Base-by-base conservation (phyloP, 2,113 vertebrate species). In the Calyptommatus sinebrachiatus region DNA sequence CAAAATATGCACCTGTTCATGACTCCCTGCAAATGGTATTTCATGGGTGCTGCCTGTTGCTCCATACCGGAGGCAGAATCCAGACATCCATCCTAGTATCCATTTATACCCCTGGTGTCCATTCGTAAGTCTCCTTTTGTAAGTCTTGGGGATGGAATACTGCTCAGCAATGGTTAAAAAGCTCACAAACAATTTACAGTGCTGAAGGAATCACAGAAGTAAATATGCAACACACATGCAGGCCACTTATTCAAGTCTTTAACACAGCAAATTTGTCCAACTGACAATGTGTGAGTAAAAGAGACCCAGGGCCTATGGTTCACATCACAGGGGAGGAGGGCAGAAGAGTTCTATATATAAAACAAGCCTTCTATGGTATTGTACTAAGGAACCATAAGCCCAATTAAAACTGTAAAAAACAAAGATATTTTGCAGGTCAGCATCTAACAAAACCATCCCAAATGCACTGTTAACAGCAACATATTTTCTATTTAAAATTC, bases 161-260 rank as follows among this genome's bases (percentile, higher is more conserved):
- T 29, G 7, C 1, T 62, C 66, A 29, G 8, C 48, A 45, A 73
- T 57, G 22, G 7, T 6, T 2, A 74, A 53, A 2, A 24, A 48
- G 7, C 48, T 8, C 31, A 83, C 50, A 46, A 67, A 12, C 10
- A 85, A 86, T 67, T 2, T 46, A 65, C 71, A 81, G 16, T 72
- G 6, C 7, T 73, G 46, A 11, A 22, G 7, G 0, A 67, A 31
- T 78, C 21, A 21, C 16, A 28, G 57, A 31, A 72, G 2, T 48
- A 41, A 72, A 76, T 20, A 69, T 20, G 28, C 73, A 79, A 63
- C 1, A 2, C 76, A 80, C 66, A 74, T 83, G 86, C 77, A 7
- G 0, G 62, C 8, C 3, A 24, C 20, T 10, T 57, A 53, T 57
- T 50, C n/a, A 46, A 21, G 48, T 46, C 26, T 24, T 45, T 45